Evolutionary conservation across 1,140 invertebrate species (phyloP).

Genomic region (Mamestra configurata): DNA sequence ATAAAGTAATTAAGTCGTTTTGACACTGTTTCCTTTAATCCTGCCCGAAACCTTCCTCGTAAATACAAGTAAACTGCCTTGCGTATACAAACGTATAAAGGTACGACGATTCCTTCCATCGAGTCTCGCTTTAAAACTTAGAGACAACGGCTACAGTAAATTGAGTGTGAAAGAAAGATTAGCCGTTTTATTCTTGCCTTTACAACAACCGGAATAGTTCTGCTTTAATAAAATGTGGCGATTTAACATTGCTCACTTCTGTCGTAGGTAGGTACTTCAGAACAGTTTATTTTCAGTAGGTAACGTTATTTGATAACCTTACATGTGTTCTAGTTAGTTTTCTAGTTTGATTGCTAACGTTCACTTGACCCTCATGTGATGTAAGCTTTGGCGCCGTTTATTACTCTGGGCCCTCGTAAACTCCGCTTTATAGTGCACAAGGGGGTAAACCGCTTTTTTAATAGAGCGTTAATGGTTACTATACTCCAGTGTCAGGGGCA

Average conservation of each 20-base stretch:
- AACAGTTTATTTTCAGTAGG: constrained; percentile 28
- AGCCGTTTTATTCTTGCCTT: constrained; percentile 30
- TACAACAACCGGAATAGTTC: constrained; percentile 13
- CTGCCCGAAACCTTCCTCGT: constrained; percentile 47
- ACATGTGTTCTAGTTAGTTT: constrained; percentile 54
- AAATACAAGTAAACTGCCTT: constrained; percentile 51
- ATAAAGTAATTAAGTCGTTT: constrained; percentile 73
- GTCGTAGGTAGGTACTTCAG: neutral
- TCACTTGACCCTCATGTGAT: constrained; percentile 63
- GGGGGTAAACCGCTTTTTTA: constrained; percentile 65
- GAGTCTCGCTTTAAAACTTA: constrained; percentile 45
- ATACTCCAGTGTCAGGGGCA: neutral
- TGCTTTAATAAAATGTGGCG: constrained; percentile 17
- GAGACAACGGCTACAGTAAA: constrained; percentile 45
- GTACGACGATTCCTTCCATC: constrained; percentile 19
- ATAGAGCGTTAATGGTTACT: constrained; percentile 65
- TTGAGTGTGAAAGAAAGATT: constrained; percentile 51
- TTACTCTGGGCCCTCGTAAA: constrained; percentile 64
- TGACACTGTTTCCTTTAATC: constrained; percentile 67
- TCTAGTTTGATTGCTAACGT: constrained; percentile 60
- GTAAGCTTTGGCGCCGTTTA: constrained; percentile 63
- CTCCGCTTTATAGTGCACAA: constrained; percentile 60
- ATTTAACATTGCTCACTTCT: neutral
- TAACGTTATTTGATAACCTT: constrained; percentile 15
- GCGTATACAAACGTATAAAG: constrained; percentile 31